Evolutionary conservation across 2,888 invertebrate species (phyloP).

Genomic region (Scaptomyza polygonia): DNA sequence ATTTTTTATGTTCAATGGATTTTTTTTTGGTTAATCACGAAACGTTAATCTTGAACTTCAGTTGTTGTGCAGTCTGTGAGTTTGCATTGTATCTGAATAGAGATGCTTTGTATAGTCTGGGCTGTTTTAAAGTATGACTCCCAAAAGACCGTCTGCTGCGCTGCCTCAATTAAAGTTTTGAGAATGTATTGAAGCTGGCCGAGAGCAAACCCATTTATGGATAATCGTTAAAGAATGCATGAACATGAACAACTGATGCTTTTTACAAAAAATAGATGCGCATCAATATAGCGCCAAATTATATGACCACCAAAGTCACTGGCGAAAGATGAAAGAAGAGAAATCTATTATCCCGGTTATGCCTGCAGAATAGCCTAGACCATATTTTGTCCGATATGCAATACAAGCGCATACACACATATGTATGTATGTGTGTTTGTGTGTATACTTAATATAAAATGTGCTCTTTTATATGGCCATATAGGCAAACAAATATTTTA

Average conservation of each 20-base stretch:
- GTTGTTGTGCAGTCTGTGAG: background rate
- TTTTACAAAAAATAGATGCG: slow-evolving; percentile 39
- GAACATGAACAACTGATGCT: slow-evolving; percentile 24
- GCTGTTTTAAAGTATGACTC: slow-evolving; percentile 18
- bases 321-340: slow-evolving; percentile 23
- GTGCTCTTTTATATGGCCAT: slow-evolving; percentile 79
- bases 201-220: slow-evolving; percentile 39
- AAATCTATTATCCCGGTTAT: slow-evolving; percentile 20
- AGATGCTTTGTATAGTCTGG: background rate
- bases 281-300: slow-evolving; percentile 48
- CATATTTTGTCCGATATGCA: slow-evolving; percentile 37
- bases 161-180: background rate
- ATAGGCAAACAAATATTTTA: slow-evolving; percentile 73
- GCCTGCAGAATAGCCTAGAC: slow-evolving; percentile 1
- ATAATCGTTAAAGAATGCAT: slow-evolving; percentile 58
- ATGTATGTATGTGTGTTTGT: slow-evolving; percentile 12
- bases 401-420: too few relatives aligned
- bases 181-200: slow-evolving; percentile 2
- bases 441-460: slow-evolving; percentile 71
- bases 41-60: slow-evolving; percentile 1
- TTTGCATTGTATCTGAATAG: background rate
- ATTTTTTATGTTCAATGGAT: background rate
- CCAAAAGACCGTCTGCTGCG: slow-evolving; percentile 14
- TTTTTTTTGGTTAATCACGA: background rate
- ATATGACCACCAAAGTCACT: slow-evolving; percentile 46